phyloP scores from a whole-genome alignment of 2,113 vertebrate genomes.

The Suricata suricatta region DNA sequence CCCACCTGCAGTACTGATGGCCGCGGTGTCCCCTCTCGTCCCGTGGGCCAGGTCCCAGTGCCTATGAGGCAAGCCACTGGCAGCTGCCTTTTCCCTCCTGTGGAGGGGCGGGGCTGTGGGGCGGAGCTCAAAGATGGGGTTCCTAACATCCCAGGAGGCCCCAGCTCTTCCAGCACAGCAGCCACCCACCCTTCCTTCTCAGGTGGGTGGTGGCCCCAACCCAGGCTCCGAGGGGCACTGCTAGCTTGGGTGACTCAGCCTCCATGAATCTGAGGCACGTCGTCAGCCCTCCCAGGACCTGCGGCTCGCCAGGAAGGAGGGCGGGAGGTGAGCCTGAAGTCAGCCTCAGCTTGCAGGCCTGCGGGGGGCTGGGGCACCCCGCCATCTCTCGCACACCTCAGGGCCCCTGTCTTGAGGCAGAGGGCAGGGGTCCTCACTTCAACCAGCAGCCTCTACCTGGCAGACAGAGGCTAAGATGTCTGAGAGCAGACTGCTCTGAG shows the following conservation, averaged over 20 bases:
- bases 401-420: background rate
- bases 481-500: background rate
- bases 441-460: background rate
- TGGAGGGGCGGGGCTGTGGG: conserved; percentile 56
- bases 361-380: background rate
- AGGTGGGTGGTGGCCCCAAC: background rate
- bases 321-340: background rate
- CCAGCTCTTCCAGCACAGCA: background rate
- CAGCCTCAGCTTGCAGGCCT: background rate
- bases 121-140: conserved; percentile 52
- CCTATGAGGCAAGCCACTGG: background rate
- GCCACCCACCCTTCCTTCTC: conserved; percentile 11
- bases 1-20: conserved; percentile 49
- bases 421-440: background rate
- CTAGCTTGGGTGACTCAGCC: conserved; percentile 49
- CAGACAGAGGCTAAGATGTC: no score
- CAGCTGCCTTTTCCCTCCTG: conserved; percentile 60
- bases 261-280: background rate
- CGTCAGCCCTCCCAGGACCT: background rate
- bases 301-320: background rate
- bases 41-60: background rate
- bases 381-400: background rate
- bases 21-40: background rate
- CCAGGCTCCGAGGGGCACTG: background rate
- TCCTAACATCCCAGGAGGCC: conserved; percentile 16